Conservation (phyloP, 2,797 vertebrate species). For the Neosilurus mollespiculum region DNA sequence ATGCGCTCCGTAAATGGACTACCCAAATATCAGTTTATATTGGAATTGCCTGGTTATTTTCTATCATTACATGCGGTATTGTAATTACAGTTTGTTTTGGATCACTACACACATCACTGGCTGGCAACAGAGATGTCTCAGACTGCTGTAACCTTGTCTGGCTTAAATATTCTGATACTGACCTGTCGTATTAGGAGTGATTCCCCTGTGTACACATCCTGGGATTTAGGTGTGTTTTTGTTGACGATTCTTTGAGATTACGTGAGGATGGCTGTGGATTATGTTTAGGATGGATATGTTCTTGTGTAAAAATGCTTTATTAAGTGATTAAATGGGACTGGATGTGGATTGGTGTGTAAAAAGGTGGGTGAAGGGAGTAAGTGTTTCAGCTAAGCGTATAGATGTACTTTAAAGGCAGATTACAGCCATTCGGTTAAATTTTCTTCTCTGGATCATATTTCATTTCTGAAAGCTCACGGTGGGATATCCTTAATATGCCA, state of each 20-base stretch:
- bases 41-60: background rate
- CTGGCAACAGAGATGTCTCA: no score
- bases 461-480: background rate
- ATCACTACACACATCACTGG: background rate
- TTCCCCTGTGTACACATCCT: background rate
- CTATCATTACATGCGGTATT: background rate
- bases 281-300: background rate
- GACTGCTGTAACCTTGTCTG: slow-evolving; percentile 1
- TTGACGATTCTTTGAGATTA: background rate
- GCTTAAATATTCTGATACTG: background rate
- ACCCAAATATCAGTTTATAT: background rate
- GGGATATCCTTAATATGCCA: background rate
- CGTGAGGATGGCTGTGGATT: no score
- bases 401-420: slow-evolving; percentile 1
- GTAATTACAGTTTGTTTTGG: background rate
- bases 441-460: background rate
- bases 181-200: background rate
- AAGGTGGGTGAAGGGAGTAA: background rate
- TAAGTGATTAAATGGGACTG: slow-evolving; percentile 4
- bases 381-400: background rate
- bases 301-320: slow-evolving; percentile 1
- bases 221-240: background rate
- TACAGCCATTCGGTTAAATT: slow-evolving; percentile 4
- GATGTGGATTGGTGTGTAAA: slow-evolving; percentile 1
- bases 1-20: background rate